A percentile compares a stretch with the other conserved stretches of the same genome.
Evolutionary conservation across 2,888 invertebrate genomes (phyloP).

Genomic region (Polyploca ridens): DNA sequence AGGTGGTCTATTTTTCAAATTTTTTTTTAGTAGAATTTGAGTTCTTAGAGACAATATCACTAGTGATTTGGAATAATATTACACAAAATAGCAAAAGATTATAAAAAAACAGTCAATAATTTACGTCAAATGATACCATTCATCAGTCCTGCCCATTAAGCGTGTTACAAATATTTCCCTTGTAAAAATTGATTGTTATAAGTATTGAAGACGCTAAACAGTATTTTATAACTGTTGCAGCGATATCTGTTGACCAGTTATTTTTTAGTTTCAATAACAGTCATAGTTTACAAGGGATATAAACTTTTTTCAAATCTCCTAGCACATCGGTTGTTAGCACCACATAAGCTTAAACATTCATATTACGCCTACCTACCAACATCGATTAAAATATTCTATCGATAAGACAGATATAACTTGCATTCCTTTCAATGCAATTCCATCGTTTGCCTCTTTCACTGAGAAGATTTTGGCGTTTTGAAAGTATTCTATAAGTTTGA

Average conservation of each 20-base stretch:
- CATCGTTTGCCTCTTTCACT: not conserved
- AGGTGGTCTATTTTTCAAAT: too few relatives aligned
- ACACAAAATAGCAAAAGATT: not conserved
- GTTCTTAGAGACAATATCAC: not conserved
- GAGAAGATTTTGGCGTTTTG: not conserved
- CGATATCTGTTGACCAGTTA: too few relatives aligned
- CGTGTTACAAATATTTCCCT: constrained; percentile 48
- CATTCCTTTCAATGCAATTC: not conserved
- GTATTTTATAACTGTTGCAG: not conserved
- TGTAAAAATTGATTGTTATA: constrained; percentile 37
- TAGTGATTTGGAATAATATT: constrained; percentile 1
- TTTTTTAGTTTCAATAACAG: not conserved
- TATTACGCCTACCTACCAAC: constrained; percentile 41
- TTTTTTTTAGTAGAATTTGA: not conserved
- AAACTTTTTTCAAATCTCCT: constrained; percentile 24
- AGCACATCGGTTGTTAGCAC: constrained; percentile 63
- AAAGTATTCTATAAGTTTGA: not conserved
- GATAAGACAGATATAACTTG: not conserved
- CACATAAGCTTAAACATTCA: constrained; percentile 53
- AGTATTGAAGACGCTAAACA: too few relatives aligned
- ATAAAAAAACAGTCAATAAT: constrained; percentile 16
- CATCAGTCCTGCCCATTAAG: constrained; percentile 68
- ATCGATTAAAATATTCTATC: constrained; percentile 27
- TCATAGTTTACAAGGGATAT: constrained; percentile 31
- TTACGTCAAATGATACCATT: constrained; percentile 38